Conservation (phyloP, 2,888 invertebrate species). For the Parnassius smintheus region DNA sequence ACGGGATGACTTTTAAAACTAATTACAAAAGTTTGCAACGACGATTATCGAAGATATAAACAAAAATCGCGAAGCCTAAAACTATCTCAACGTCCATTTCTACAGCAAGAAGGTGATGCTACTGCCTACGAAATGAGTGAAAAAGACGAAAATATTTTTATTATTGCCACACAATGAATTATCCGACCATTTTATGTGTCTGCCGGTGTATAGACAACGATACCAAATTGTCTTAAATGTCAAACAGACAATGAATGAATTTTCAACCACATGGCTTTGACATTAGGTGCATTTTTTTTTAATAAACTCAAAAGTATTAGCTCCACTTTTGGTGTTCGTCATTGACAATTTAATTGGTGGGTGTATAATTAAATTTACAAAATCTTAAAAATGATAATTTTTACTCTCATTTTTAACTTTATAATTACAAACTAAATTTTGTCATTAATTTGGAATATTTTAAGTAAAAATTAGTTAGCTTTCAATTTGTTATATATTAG, state of each 20-base stretch:
- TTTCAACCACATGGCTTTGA: background rate
- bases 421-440: conserved; percentile 8
- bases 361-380: conserved; percentile 2
- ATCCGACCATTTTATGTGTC: conserved; percentile 35
- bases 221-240: conserved; percentile 13
- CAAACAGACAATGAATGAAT: background rate
- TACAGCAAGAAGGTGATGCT: conserved; percentile 69
- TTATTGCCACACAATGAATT: conserved; percentile 59
- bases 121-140: conserved; percentile 71
- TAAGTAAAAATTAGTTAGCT: conserved; percentile 11
- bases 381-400: background rate
- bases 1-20: conserved; percentile 65
- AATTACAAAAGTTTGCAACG: conserved; percentile 74
- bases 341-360: conserved; percentile 3
- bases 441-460: background rate
- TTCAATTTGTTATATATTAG: background rate
- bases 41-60: conserved; percentile 77
- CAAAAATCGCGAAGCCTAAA: conserved; percentile 69
- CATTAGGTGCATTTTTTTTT: conserved; percentile 18
- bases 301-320: background rate
- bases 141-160: conserved; percentile 68
- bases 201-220: conserved; percentile 19
- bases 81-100: conserved; percentile 75
- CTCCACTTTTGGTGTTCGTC: background rate
- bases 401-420: conserved; percentile 11